Conservation (phyloP, 2,888 invertebrate species). For the Acrobasis suavella region DNA sequence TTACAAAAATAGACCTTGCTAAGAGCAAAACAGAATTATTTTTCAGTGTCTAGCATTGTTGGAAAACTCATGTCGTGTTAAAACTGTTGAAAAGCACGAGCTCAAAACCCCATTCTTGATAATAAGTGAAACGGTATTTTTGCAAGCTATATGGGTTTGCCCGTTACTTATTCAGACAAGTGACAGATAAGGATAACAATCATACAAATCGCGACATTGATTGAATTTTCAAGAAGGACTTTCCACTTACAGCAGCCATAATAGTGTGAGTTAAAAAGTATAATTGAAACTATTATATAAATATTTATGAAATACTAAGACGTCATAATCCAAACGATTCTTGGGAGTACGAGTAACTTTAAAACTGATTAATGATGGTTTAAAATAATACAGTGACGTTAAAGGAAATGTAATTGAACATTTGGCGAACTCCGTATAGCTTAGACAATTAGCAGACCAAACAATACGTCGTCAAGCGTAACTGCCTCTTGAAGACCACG, state of each 20-base stretch:
- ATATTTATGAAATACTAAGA: background rate
- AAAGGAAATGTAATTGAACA: conserved; percentile 43
- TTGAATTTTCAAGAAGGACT: conserved; percentile 61
- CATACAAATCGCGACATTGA: conserved; percentile 58
- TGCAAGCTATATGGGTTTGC: conserved; percentile 56
- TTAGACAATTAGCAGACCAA: conserved; percentile 58
- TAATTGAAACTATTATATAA: background rate
- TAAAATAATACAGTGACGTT: conserved; percentile 24
- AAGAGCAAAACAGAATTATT: conserved; percentile 1
- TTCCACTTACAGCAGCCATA: conserved; percentile 28
- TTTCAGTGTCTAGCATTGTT: conserved; percentile 11
- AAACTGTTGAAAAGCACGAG: conserved; percentile 37
- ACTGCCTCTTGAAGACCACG: conserved; percentile 64
- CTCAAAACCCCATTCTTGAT: conserved; percentile 68
- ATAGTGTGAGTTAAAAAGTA: background rate
- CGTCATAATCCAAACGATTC: background rate
- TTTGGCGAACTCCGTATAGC: conserved; percentile 56
- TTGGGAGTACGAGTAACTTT: background rate
- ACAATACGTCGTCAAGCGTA: conserved; percentile 78
- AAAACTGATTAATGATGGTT: conserved; percentile 24
- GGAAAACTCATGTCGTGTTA: conserved; percentile 27
- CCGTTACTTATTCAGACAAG: conserved; percentile 68
- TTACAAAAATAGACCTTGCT: background rate
- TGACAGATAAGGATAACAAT: conserved; percentile 70
- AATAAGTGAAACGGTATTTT: conserved; percentile 72